phyloP scores from a whole-genome alignment of 2,113 vertebrate genomes.

The Entelurus aequoreus region DNA sequence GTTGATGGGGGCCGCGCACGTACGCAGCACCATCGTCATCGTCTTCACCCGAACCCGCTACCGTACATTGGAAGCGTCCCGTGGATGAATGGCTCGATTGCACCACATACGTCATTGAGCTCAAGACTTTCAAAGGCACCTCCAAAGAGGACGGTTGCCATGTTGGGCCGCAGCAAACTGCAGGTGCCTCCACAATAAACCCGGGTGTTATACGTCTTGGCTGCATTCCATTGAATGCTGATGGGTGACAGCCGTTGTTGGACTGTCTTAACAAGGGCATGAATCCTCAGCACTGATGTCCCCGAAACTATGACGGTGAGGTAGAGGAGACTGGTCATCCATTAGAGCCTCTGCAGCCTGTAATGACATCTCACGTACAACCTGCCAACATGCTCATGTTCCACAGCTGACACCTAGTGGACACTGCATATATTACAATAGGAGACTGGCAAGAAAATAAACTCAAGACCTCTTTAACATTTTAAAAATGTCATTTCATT shows the following conservation, averaged over 20 bases:
- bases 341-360: background rate
- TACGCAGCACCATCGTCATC: conserved; percentile 50
- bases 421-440: background rate
- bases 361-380: background rate
- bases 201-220: too few relatives aligned
- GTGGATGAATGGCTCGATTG: conserved; percentile 32
- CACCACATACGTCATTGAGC: conserved; percentile 30
- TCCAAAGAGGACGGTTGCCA: background rate
- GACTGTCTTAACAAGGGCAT: background rate
- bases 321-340: background rate
- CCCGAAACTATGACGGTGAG: too few relatives aligned
- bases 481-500: conserved; percentile 30
- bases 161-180: background rate
- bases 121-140: background rate
- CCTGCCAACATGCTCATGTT: background rate
- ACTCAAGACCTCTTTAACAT: conserved; percentile 18
- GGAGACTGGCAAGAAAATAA: conserved; percentile 5
- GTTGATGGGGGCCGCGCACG: conserved; percentile 21
- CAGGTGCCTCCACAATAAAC: background rate
- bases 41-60: background rate
- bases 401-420: conserved; percentile 45
- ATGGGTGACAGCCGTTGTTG: background rate
- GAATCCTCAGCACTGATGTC: background rate
- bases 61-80: conserved; percentile 10
- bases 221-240: background rate